Base-by-base conservation (phyloP, 2,113 vertebrate species). In the Paedocypris sp. region DNA sequence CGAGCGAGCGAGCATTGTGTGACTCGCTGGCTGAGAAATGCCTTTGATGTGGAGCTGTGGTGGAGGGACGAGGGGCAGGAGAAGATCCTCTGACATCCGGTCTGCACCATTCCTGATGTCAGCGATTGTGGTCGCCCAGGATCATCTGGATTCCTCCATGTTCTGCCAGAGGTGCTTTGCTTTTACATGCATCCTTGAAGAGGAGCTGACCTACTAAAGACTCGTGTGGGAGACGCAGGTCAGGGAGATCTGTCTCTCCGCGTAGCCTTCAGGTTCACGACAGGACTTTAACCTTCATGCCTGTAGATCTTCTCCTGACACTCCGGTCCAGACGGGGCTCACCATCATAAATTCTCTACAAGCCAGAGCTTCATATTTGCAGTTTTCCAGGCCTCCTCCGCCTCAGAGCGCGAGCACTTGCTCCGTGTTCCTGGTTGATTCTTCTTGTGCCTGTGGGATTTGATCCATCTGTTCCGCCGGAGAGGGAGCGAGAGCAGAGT, bases 11-110 rank as follows among this genome's bases (percentile, higher is more conserved):
- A 33, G 28, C n/a, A 36, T 32, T 74, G 76, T 51, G 18, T 74
- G 28, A 1, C 35, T 78, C 76, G 62, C 82, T 75, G 67, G 26
- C 65, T 60, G 59, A 76, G 72, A 71, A 69, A 68, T 63, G 72
- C 69, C 18, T 67, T 68, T 67, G 62, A 69, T 62, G 68, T 62
- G 42, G 36, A 52, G 43, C 29, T 52, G 49, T 16, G 33, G n/a
- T 25, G 39, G 48, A 32, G 36, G 38, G 10, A 48, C 13, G 22
- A 20, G 43, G 57, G 48, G 48, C 18, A 18, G 38, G 38, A 3
- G 26, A 42, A 26, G 10, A 31, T 42, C 36, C 26, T 42, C 16
- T 32, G 38, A 57, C 35, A 38, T 42, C 52, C 32, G 25, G 39
- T n/a, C n/a, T n/a, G n/a, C n/a, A n/a, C n/a, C n/a, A n/a, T n/a